Base-by-base conservation (phyloP, 2,888 invertebrate genomes). In the Drosophila sordidula region DNA sequence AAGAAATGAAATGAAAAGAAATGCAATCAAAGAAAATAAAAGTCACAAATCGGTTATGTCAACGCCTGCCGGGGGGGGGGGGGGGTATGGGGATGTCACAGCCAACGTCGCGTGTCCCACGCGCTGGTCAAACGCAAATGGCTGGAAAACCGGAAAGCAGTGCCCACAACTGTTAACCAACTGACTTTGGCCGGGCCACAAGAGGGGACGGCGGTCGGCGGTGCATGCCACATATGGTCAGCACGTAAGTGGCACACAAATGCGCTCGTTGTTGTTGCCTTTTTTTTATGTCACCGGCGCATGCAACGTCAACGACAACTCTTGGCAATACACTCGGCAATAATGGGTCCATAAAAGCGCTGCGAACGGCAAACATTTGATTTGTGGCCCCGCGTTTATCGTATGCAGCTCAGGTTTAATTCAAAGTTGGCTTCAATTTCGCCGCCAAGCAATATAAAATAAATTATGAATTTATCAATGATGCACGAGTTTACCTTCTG, bases 141-240 rank as follows among this genome's bases (percentile, higher is more conserved):
- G 39, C 54, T 14, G 44, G 9, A 45, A 58, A 54, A 62, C 74
- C 75, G 78, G 78, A 75, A 75, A 78, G 68, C 56, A 45, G 18
- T 4, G 16, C 26, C 54, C 73, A 58, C 49, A 58, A 41, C 77
- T 50, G 50, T 42, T 64, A 16, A 55, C 73, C 52, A 71, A 71
- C 51, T 47, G 49, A 34, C 65, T 34, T 34, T 25, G 25, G 4
- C 16, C 51, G 18, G 32, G 25, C 70, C 70, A 62, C 62, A 62
- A 34, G 26, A 26, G 38, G 12, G 34, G 22, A 47, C 54, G 41
- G 9, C 29, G 50, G 36, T 14, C 25, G 6, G 25, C 16, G 50
- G 32, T 56, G 57, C 57, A 58, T 72, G 73, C 44, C 74, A 39
- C 74, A 78, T 75, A 73, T 75, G 74, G 74, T 59, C 78, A 78